Percentiles rank a stretch among this genome's conserved stretches.
phyloP scores from a whole-genome alignment of 1,140 invertebrate species.

The Carposina sasakii region DNA sequence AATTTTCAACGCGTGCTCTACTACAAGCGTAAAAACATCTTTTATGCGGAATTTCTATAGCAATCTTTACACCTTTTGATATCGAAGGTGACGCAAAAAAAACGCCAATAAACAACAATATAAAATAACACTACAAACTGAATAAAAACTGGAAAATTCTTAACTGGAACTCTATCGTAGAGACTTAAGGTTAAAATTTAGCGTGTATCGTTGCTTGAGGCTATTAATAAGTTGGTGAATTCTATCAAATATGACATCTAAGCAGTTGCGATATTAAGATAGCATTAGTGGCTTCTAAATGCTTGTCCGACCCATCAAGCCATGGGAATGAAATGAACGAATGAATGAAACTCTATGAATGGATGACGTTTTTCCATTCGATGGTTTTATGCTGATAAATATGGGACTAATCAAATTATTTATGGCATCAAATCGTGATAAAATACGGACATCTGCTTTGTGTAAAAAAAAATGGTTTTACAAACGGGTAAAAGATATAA shows the following conservation, averaged over 20 bases:
- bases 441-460: slow-evolving; percentile 46
- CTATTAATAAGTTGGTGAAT: background rate
- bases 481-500: background rate
- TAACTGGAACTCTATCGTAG: too few relatives aligned
- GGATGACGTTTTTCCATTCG: slow-evolving; percentile 61
- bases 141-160: too few relatives aligned
- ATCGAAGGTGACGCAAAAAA: slow-evolving; percentile 44
- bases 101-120: slow-evolving; percentile 45
- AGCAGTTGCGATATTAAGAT: slow-evolving; percentile 58
- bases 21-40: slow-evolving; percentile 46
- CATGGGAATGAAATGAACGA: slow-evolving; percentile 26
- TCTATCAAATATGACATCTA: slow-evolving; percentile 43
- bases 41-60: slow-evolving; percentile 45
- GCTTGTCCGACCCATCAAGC: slow-evolving; percentile 49
- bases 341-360: slow-evolving; percentile 36
- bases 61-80: slow-evolving; percentile 51
- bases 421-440: slow-evolving; percentile 67
- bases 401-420: slow-evolving; percentile 71
- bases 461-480: background rate
- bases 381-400: slow-evolving; percentile 66
- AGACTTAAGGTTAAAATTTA: background rate
- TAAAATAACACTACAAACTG: background rate
- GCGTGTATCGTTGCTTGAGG: background rate
- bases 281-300: slow-evolving; percentile 70
- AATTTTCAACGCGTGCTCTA: slow-evolving; percentile 58